Percentiles rank a stretch among this genome's conserved stretches.
Evolutionary conservation across 2,888 invertebrate genomes (phyloP).

Genomic region (Apoda limacodes): DNA sequence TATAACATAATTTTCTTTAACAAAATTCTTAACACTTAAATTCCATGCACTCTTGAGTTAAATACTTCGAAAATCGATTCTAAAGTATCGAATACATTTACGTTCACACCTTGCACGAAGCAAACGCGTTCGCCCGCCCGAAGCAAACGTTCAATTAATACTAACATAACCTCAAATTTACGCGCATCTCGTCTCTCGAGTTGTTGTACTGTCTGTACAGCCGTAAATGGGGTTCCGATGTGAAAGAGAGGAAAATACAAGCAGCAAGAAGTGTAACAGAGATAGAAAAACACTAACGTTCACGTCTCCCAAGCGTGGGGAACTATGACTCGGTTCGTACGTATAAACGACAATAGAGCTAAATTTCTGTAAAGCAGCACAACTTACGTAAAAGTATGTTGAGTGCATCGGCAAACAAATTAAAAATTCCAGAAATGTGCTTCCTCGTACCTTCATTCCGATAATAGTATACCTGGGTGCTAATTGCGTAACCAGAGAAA

Average conservation of each 20-base stretch:
- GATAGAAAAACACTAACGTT: constrained; percentile 22
- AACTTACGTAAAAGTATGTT: too few relatives aligned
- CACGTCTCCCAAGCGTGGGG: not conserved
- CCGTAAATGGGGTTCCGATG: constrained; percentile 53
- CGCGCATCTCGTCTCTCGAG: constrained; percentile 52
- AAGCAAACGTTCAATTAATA: constrained; percentile 54
- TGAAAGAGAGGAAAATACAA: constrained; percentile 35
- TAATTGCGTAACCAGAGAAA: too few relatives aligned
- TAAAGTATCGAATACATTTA: constrained; percentile 36
- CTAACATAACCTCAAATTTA: constrained; percentile 67
- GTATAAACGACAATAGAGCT: not conserved
- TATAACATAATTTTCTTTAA: too few relatives aligned
- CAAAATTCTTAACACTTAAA: too few relatives aligned
- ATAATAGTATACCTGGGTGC: too few relatives aligned
- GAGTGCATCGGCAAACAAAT: too few relatives aligned
- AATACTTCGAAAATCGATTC: constrained; percentile 56
- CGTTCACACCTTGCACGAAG: constrained; percentile 21
- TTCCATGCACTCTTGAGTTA: too few relatives aligned
- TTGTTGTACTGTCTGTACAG: constrained; percentile 55
- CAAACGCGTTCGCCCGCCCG: constrained; percentile 38
- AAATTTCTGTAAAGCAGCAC: constrained; percentile 9
- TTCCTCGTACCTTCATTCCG: too few relatives aligned
- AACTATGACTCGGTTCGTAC: not conserved
- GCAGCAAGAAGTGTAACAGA: constrained; percentile 26
- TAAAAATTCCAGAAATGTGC: too few relatives aligned